These are phyloP conservation scores for Melieria picta DNA, from an alignment of 2,888 invertebrate species.

Conservation along the genomic window DNA sequence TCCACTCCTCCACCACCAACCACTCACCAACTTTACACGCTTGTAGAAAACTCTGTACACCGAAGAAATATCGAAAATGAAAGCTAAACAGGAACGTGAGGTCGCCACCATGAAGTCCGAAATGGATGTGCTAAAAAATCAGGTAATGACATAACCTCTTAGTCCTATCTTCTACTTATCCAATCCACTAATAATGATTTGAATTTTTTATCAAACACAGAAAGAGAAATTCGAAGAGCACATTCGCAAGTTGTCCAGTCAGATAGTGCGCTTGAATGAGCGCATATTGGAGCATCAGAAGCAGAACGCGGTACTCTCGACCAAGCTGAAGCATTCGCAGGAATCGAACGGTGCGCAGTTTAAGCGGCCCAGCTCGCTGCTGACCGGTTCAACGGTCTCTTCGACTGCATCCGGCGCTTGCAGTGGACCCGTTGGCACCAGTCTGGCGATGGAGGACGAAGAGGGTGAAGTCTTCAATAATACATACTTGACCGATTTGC, in stretches of 20 bases:
- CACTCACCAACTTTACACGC: background rate
- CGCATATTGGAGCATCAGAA: slow-evolving; percentile 61
- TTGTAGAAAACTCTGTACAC: slow-evolving; percentile 62
- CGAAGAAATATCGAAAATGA: slow-evolving; percentile 62
- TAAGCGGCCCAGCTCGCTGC: slow-evolving; percentile 50
- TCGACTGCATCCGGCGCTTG: slow-evolving; percentile 20
- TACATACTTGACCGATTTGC: slow-evolving; percentile 77
- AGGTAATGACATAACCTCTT: slow-evolving; percentile 49
- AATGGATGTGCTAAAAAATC: slow-evolving; percentile 49
- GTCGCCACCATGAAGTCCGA: slow-evolving; percentile 48
- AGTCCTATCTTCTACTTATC: background rate
- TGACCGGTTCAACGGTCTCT: slow-evolving; percentile 40
- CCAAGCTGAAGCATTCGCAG: slow-evolving; percentile 58
- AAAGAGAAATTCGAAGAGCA: slow-evolving; percentile 60
- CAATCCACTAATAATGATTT: background rate
- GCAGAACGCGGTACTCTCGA: slow-evolving; percentile 59
- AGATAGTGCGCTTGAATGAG: slow-evolving; percentile 62
- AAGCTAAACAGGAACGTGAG: slow-evolving; percentile 62
- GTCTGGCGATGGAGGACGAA: slow-evolving; percentile 83
- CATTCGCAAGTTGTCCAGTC: slow-evolving; percentile 58
- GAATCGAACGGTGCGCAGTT: slow-evolving; percentile 42
- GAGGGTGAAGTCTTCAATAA: slow-evolving; percentile 87
- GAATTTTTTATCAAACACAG: slow-evolving; percentile 39
- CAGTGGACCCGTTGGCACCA: slow-evolving; percentile 49
- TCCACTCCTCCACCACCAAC: background rate